phyloP scores from a whole-genome alignment of 2,888 invertebrate genomes.

The Stomorhina lunata region DNA sequence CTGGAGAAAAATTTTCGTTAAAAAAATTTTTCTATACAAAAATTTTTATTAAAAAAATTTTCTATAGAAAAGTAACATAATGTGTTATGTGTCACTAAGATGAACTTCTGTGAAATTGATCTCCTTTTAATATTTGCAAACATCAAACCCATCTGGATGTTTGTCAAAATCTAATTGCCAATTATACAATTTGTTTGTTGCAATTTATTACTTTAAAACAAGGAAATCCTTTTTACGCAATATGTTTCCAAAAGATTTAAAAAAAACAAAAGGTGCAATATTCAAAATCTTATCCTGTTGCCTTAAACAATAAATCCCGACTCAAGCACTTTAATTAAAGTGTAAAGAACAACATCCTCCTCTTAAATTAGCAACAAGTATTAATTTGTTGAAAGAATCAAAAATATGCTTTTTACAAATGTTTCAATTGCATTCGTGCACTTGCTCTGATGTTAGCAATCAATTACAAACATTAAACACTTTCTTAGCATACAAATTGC shows the following conservation, averaged over 20 bases:
- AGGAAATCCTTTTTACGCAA: constrained; percentile 16
- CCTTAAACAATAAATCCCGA: constrained; percentile 26
- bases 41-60: too few relatives aligned
- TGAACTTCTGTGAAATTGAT: too few relatives aligned
- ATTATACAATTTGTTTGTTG: background rate
- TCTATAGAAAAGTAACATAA: too few relatives aligned
- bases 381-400: constrained; percentile 48
- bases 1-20: too few relatives aligned
- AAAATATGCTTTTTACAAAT: constrained; percentile 22
- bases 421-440: background rate
- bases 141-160: background rate
- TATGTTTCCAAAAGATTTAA: background rate
- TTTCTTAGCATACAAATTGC: background rate
- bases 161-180: background rate
- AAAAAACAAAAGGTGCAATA: background rate
- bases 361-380: constrained; percentile 30
- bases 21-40: too few relatives aligned
- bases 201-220: background rate
- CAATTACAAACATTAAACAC: constrained; percentile 36
- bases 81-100: too few relatives aligned
- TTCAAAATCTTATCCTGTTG: background rate
- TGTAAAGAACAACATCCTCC: constrained; percentile 23
- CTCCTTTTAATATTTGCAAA: too few relatives aligned
- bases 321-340: constrained; percentile 17
- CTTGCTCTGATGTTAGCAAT: background rate